Evolutionary conservation across 2,797 vertebrate genomes (phyloP), one percentile per base, ranked within the genome.

Genomic region (Lutjanus argentimaculatus): DNA sequence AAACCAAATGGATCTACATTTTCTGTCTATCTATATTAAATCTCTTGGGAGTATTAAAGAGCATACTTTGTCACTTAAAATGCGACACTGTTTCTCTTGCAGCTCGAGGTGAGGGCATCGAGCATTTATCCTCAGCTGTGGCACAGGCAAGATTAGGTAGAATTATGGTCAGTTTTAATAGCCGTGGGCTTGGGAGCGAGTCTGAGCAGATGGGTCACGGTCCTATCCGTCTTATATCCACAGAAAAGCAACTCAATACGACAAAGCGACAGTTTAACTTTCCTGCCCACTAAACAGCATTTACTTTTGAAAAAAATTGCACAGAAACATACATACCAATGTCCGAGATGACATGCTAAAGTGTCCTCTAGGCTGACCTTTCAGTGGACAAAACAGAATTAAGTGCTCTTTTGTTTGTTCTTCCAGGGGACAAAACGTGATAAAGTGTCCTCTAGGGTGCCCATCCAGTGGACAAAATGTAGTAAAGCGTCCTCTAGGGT

Each of bases 71-170:
- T 40, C 78, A 53, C 40, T 65, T 76, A 64, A 84, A 89, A 76
- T 69, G 67, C 89, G 67, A 86, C 83, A 83, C 75, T 75, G 83
- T 84, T 91, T 87, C 69, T 88, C 77, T 81, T 82, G 80, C 67
- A 79, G 80, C 70, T 75, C 6, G 61, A 79, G 81, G 69, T 89
- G 71, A 89, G 80, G 77, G 80, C 91, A 75, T 83, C 2, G n/a
- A 15, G 13, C 62, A 59, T 89, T 94, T 85, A 89, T 91, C 85
- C 85, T 73, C 58, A 79, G 69, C 84, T 48, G 69, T 22, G 85
- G 88, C 91, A 87, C 88, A 88, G 90, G 81, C 58, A 67, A 94
- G 93, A 94, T 95, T 91, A 95, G 87, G 66, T 48, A 85, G 93
- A 95, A 87, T 91, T 90, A 92, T 85, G 76, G 87, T 72, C 77